These are phyloP conservation scores for Potamarius usumacintae DNA, from an alignment of 2,113 vertebrate genomes.

Conservation along the genomic window DNA sequence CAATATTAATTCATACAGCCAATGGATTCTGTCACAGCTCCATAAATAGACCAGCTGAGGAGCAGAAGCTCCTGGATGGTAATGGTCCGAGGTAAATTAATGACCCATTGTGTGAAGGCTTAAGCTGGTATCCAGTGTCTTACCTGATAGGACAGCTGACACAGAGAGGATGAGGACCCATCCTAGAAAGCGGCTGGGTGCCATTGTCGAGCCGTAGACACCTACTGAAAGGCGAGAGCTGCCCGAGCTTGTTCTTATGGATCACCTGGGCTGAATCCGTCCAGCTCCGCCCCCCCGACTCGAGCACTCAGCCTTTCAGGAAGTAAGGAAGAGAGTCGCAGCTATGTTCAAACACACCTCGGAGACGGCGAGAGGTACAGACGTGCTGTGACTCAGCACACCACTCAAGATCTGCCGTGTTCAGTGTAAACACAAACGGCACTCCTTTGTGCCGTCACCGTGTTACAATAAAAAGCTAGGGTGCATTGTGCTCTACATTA, in stretches of 20 bases:
- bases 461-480: neutral
- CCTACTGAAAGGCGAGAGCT: conserved; percentile 4
- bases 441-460: neutral
- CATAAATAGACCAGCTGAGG: neutral
- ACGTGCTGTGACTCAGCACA: neutral
- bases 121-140: conserved; percentile 6
- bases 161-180: neutral
- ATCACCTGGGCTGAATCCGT: neutral
- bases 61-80: conserved; percentile 3
- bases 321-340: neutral
- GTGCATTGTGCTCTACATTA: too few relatives aligned
- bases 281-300: neutral
- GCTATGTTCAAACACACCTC: neutral
- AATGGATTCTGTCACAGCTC: neutral
- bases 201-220: neutral
- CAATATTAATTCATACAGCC: too few relatives aligned
- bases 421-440: neutral
- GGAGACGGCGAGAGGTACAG: too few relatives aligned
- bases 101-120: neutral
- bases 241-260: conserved; percentile 2
- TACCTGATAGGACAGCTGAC: conserved; percentile 25
- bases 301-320: neutral
- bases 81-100: neutral
- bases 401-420: neutral
- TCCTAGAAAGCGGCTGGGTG: neutral